A percentile compares a stretch with the other conserved stretches of the same genome.
Evolutionary conservation across 1,140 invertebrate species (phyloP).

Genomic region (Drosophila virilis): DNA sequence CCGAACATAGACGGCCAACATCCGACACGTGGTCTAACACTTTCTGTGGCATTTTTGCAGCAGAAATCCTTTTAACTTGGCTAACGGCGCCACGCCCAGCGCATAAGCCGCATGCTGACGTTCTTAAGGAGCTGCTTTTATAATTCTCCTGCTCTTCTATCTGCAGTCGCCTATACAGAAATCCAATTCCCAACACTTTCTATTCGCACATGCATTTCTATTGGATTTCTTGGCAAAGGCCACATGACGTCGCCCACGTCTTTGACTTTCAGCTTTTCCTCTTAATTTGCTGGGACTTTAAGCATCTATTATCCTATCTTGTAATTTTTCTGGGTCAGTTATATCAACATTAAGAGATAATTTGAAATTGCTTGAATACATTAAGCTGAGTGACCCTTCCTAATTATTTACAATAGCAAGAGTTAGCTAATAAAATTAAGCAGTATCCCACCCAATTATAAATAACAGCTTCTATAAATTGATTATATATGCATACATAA

Average conservation of each 20-base stretch:
- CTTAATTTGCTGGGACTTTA: constrained; percentile 45
- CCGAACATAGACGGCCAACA: constrained; percentile 26
- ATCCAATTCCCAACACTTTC: constrained; percentile 48
- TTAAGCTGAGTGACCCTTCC: constrained; percentile 19
- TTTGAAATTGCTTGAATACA: constrained; percentile 47
- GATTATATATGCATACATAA: background rate
- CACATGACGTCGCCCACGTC: constrained; percentile 49
- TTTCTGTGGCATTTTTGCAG: constrained; percentile 55
- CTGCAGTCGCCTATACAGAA: constrained; percentile 51
- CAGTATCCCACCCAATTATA: background rate
- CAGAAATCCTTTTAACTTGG: constrained; percentile 63
- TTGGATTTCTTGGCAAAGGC: constrained; percentile 54
- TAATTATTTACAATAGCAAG: constrained; percentile 14
- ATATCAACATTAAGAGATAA: constrained; percentile 42
- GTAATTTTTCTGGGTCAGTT: constrained; percentile 24
- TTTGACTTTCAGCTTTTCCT: constrained; percentile 51
- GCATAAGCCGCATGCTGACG: constrained; percentile 55
- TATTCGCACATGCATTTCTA: constrained; percentile 64
- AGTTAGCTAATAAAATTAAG: background rate
- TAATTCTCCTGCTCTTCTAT: constrained; percentile 44
- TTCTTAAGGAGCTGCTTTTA: constrained; percentile 58
- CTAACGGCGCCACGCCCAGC: constrained; percentile 45
- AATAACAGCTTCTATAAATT: background rate
- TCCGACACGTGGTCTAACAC: constrained; percentile 73
- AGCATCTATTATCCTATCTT: background rate